Evolutionary conservation across 2,113 vertebrate genomes (phyloP).

Genomic region (Odontesthes bonariensis): DNA sequence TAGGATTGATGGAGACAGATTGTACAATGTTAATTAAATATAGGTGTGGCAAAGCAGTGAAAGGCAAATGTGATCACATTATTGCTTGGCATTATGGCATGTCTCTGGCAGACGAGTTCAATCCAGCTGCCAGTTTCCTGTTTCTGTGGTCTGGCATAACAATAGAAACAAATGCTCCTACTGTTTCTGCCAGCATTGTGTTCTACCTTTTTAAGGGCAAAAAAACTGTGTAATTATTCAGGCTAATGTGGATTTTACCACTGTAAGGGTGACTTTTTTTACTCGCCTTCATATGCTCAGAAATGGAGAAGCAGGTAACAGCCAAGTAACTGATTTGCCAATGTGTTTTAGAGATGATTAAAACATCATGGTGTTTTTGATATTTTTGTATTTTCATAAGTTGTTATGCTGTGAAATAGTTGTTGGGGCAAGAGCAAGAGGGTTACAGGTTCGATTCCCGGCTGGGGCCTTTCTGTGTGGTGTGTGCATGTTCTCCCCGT

Average conservation of each 20-base stretch:
- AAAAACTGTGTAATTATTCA: constrained; percentile 20
- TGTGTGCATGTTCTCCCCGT: too few species aligned
- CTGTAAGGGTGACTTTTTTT: neutral
- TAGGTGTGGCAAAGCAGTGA: constrained; percentile 27
- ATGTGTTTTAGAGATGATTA: neutral
- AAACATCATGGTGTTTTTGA: neutral
- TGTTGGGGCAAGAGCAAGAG: neutral
- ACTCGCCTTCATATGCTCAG: constrained; percentile 9
- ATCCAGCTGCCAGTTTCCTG: constrained; percentile 33
- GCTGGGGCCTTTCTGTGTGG: too few species aligned
- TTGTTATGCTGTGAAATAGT: neutral
- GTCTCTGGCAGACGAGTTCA: constrained; percentile 18
- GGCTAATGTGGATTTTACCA: constrained; percentile 12
- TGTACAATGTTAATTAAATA: neutral
- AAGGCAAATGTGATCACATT: constrained; percentile 46
- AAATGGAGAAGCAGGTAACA: neutral
- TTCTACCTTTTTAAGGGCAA: constrained; percentile 19
- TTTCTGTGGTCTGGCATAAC: constrained; percentile 27
- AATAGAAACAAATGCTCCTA: constrained; percentile 26
- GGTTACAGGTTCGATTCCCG: too few species aligned
- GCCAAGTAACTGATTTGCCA: too few species aligned
- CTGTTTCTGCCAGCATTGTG: constrained; percentile 13
- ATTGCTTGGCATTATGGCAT: constrained; percentile 16
- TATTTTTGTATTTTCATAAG: neutral
- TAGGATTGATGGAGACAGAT: constrained; percentile 9